These are phyloP conservation scores for Poecilia picta DNA, from an alignment of 2,797 vertebrate genomes.

Conservation along the genomic window DNA sequence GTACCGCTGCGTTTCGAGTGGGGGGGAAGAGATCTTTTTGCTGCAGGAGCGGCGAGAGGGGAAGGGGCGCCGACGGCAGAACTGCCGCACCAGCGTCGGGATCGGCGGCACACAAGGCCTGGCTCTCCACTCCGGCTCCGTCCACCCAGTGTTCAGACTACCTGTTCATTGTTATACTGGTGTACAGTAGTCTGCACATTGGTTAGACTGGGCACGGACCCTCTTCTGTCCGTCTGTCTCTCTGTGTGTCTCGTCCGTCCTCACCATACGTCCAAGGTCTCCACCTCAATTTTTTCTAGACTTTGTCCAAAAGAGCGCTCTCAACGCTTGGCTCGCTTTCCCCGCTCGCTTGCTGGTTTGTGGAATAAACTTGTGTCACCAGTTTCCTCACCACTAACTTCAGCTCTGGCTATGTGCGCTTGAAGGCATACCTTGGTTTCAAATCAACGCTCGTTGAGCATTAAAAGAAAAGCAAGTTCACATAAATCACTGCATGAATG, in stretches of 20 bases:
- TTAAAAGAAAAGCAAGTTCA: slow-evolving; percentile 11
- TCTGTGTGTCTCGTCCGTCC: slow-evolving; percentile 45
- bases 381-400: slow-evolving; percentile 53
- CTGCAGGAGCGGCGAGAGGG: slow-evolving; percentile 63
- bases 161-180: slow-evolving; percentile 99
- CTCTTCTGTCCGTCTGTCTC: slow-evolving; percentile 73
- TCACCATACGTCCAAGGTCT: slow-evolving; percentile 48
- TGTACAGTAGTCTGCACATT: slow-evolving; percentile 99
- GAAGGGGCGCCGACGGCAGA: slow-evolving; percentile 60
- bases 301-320: slow-evolving; percentile 55
- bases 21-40: slow-evolving; percentile 54
- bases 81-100: slow-evolving; percentile 57
- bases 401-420: slow-evolving; percentile 44
- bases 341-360: slow-evolving; percentile 47
- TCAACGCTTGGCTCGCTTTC: slow-evolving; percentile 20
- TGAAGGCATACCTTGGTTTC: slow-evolving; percentile 23
- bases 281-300: slow-evolving; percentile 45
- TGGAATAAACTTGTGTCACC: slow-evolving; percentile 72
- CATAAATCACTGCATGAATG: slow-evolving; percentile 65
- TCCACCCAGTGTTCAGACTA: slow-evolving; percentile 99
- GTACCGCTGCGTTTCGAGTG: slow-evolving; percentile 38
- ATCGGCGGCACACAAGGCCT: slow-evolving; percentile 71
- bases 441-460: not conserved
- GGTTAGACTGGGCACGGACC: slow-evolving; percentile 95
- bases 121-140: slow-evolving; percentile 88